Conservation (phyloP, 2,888 invertebrate species). For the Melieria picta region DNA sequence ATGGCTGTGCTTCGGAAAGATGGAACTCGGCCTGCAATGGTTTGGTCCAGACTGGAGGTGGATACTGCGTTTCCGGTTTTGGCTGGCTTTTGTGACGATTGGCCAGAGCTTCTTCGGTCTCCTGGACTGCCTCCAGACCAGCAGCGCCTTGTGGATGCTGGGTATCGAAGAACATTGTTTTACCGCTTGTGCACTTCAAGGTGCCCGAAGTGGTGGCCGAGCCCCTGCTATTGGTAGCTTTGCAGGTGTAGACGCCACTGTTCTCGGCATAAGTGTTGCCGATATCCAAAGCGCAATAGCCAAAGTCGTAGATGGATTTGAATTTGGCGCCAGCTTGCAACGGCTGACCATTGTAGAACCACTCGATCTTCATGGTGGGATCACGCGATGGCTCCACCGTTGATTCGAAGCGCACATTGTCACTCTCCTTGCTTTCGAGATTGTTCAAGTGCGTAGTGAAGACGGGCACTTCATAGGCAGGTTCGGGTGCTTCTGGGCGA, state of each 20-base stretch:
- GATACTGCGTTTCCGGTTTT: slow-evolving; percentile 80
- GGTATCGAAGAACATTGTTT: slow-evolving; percentile 85
- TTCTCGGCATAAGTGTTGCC: slow-evolving; percentile 89
- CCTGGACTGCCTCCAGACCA: slow-evolving; percentile 88
- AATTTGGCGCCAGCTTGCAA: slow-evolving; percentile 89
- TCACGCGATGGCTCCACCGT: slow-evolving; percentile 92
- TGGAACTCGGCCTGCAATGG: slow-evolving; percentile 84
- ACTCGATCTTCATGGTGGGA: slow-evolving; percentile 90
- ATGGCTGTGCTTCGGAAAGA: slow-evolving; percentile 82
- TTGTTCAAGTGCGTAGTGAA: slow-evolving; percentile 93
- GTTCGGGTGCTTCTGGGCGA: slow-evolving; percentile 77
- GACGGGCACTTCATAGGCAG: slow-evolving; percentile 84
- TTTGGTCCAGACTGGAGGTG: slow-evolving; percentile 87
- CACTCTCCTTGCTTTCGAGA: slow-evolving; percentile 87
- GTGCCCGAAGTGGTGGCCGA: slow-evolving; percentile 91
- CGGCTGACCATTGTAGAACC: slow-evolving; percentile 94
- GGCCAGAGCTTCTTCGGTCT: slow-evolving; percentile 85
- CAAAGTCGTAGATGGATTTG: slow-evolving; percentile 94
- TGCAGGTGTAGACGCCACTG: slow-evolving; percentile 90
- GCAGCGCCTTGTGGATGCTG: slow-evolving; percentile 95
- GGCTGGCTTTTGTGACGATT: slow-evolving; percentile 77
- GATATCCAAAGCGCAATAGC: slow-evolving; percentile 91
- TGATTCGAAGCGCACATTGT: slow-evolving; percentile 90
- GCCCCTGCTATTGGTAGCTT: slow-evolving; percentile 88
- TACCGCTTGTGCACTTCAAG: slow-evolving; percentile 82